Base-by-base conservation (phyloP, 2,113 vertebrate species). In the Oreochromis spilurus region DNA sequence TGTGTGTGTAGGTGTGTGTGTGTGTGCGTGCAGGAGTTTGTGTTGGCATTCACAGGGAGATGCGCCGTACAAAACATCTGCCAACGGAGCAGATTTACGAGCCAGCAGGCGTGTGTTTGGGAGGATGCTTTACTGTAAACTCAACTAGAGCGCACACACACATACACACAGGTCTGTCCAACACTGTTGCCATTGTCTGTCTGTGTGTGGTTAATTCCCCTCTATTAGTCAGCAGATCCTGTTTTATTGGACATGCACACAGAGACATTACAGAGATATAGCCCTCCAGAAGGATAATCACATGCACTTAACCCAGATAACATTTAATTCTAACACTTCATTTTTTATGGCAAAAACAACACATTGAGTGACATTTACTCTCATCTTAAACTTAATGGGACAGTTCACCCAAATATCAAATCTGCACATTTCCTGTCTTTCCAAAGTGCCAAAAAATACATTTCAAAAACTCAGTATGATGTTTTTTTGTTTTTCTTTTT, bases 81-180 rank as follows among this genome's bases (percentile, higher is more conserved):
- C 90, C 83, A 93, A 91, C 88, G 3, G 79, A 52, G 86, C 86
- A 91, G 84, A 94, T 94, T 94, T 92, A 91, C 7, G 67, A 91
- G 81, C 79, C 48, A 10, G 79, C 81, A 43, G 86, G 86, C 70
- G 52, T 82, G 17, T 57, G 70, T 88, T 87, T 87, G 79, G 36
- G 88, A 88, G 86, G 67, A 88, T 85, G 83, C 80, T 83, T 90
- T 88, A 90, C 81, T 91, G 85, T 85, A 89, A 65, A 62, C n/a
- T 82, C 58, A 5, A 65, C 43, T 34, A 48, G 43, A 52, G 29
- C 29, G 60, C n/a, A 48, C n/a, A 38, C 19, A 86, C 24, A 60
- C 70, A 67, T 40, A 82, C 50, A 70, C 58, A 83, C 29, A 70
- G 26, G 50, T 78, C 79, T 86, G 29, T 80, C 52, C 58, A 86